A percentile compares a stretch with the other conserved stretches of the same genome.
phyloP scores from a whole-genome alignment of 2,888 invertebrate species.

The Ormyrus labotus region DNA sequence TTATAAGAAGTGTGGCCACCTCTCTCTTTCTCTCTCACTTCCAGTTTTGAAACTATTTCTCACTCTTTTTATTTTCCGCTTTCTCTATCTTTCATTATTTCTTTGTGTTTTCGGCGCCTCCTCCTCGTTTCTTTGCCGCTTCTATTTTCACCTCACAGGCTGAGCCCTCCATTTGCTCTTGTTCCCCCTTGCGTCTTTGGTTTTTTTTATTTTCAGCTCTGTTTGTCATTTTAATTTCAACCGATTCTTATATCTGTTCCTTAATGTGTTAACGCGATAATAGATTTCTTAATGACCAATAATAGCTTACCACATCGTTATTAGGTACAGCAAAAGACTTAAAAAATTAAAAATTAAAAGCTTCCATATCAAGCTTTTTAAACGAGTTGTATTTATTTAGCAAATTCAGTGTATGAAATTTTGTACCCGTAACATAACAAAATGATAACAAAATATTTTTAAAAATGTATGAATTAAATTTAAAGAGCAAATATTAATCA shows the following conservation, averaged over 20 bases:
- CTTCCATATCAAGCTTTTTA: neutral
- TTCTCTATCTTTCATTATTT: neutral
- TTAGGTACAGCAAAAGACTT: neutral
- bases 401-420: neutral
- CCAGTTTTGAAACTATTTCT: constrained; percentile 16
- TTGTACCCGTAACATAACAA: too few relatives aligned
- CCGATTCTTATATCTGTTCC: neutral
- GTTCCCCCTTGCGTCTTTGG: neutral
- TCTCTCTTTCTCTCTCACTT: neutral
- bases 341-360: too few relatives aligned
- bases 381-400: neutral
- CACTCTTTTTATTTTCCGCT: neutral
- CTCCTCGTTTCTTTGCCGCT: neutral
- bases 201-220: constrained; percentile 23
- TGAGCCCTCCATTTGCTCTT: neutral
- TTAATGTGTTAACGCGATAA: neutral
- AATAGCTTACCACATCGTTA: neutral
- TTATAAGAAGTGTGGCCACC: too few relatives aligned
- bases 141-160: neutral
- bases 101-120: neutral
- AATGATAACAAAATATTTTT: too few relatives aligned
- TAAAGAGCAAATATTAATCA: too few relatives aligned
- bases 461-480: too few relatives aligned
- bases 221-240: constrained; percentile 18
- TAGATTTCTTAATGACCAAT: neutral